Evolutionary conservation across 1,140 invertebrate species (phyloP).

Genomic region (Cataglyphis hispanica): DNA sequence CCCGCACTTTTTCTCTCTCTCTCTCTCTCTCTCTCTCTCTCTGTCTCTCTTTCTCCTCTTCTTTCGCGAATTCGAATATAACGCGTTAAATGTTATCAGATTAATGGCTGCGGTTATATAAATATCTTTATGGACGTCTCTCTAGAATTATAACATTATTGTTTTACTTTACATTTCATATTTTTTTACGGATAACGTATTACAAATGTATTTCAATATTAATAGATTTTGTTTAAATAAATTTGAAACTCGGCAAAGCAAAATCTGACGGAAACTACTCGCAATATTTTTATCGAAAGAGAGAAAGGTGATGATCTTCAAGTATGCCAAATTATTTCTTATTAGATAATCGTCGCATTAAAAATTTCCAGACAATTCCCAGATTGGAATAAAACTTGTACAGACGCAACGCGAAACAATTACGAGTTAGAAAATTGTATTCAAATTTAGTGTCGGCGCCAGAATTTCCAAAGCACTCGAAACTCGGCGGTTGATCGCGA

Average conservation of each 20-base stretch:
- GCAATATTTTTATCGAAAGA: not conserved
- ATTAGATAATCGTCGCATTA: not conserved
- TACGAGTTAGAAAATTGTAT: not conserved
- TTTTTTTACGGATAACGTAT: not conserved
- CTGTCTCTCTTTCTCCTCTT: not conserved
- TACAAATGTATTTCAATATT: not conserved
- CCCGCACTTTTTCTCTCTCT: no score
- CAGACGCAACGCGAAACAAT: not conserved
- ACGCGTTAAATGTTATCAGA: constrained; percentile 30
- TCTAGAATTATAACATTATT: not conserved
- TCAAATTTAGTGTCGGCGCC: not conserved
- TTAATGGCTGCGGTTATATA: not conserved
- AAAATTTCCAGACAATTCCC: not conserved
- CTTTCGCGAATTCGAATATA: not conserved
- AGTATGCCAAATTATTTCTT: not conserved
- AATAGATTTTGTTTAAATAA: not conserved
- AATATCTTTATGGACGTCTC: not conserved
- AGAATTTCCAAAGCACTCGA: not conserved
- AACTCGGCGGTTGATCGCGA: constrained; percentile 7
- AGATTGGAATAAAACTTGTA: not conserved
- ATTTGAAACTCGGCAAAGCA: not conserved
- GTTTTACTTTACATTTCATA: not conserved
- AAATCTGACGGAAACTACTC: not conserved
- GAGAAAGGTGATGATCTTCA: not conserved
- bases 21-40: not conserved